Evolutionary conservation across 2,888 invertebrate species (phyloP).

Genomic region (Clunio marinus): DNA sequence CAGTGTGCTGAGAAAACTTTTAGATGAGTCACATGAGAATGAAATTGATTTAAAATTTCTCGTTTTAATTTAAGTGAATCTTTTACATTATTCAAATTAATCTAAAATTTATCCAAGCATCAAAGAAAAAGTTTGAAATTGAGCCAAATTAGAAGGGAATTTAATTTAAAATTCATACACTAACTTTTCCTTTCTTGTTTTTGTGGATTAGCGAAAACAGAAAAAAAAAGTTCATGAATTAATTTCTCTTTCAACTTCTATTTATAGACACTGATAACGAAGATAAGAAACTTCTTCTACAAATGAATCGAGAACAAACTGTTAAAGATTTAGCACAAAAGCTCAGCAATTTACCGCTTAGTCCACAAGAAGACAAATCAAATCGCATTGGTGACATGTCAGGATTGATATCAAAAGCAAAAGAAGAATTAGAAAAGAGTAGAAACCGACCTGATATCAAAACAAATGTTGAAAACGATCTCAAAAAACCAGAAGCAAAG

Average conservation of each 20-base stretch:
- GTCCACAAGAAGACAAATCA: constrained; percentile 59
- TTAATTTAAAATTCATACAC: not conserved
- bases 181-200: constrained; percentile 24
- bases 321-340: constrained; percentile 86
- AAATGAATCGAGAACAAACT: constrained; percentile 75
- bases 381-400: constrained; percentile 72
- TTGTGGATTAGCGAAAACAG: no score
- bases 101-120: no score
- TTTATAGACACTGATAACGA: constrained; percentile 56
- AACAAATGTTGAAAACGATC: constrained; percentile 66
- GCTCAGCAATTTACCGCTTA: constrained; percentile 62
- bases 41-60: no score
- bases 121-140: no score
- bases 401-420: constrained; percentile 88
- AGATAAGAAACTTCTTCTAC: constrained; percentile 60
- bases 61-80: no score
- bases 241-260: not conserved
- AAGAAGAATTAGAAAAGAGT: constrained; percentile 83
- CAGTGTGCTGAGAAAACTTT: no score
- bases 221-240: no score
- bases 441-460: constrained; percentile 68
- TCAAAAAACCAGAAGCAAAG: constrained; percentile 66
- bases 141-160: no score
- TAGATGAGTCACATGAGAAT: no score
- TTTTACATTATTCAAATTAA: no score